Base-by-base conservation (phyloP, 1,140 invertebrate genomes). In the Drosophila equinoxialis region DNA sequence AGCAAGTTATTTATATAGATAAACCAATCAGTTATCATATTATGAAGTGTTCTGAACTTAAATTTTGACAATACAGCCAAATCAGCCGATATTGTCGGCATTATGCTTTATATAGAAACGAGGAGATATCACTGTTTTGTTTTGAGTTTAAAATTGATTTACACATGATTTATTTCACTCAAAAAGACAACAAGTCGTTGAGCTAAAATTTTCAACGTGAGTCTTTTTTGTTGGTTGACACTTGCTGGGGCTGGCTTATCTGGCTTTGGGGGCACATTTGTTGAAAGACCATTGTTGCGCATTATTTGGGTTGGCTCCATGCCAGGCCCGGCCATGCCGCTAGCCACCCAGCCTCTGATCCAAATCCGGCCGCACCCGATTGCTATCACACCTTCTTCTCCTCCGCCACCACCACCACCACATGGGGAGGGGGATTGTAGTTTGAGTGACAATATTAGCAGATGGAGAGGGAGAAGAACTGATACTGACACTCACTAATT, bases 251-350 rank as follows among this genome's bases (percentile, higher is more conserved):
- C 30, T 23, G 39, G 60, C 39, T 45, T 48, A 48, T 45, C 26
- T 64, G 61, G 39, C 14, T 51, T 64, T 51, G 3, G 61, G 39
- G 61, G 30, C 30, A 41, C 60, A 33, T 66, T 14, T 17, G 10
- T 45, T 67, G 63, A 59, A 51, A 35, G 64, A 61, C 55, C 66
- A 78, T 74, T 78, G 75, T 71, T 78, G 72, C 68, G 74, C 71
- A 74, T 74, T 45, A 62, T 59, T 63, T 70, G 54, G 42, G 51
- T 64, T 77, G 75, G 75, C 75, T 20, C 37, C 39, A 13, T 64
- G 75, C 75, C 75, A 77, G 58, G 23, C 62, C 42, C 17, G 17
- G 17, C 45, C 45, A 2, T 11, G 35, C 35, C 35, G 8, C 35
- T 37, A 10, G 10, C 45, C 45, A 23, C 45, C 45, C 45, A 20